Evolutionary conservation across 2,888 invertebrate genomes (phyloP).

Genomic region (Standfussiana lucernea): DNA sequence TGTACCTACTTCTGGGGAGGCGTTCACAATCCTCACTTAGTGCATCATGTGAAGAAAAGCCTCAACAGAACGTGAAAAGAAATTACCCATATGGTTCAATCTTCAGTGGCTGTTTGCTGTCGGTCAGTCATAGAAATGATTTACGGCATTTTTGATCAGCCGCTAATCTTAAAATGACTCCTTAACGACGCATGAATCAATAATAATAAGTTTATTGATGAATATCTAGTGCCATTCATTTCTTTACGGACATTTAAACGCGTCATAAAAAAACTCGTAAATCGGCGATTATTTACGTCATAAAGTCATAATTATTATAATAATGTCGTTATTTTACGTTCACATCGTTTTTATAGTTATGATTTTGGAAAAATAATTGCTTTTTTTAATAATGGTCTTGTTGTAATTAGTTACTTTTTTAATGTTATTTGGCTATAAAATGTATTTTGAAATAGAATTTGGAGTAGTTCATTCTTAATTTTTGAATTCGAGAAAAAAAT

Average conservation of each 20-base stretch:
- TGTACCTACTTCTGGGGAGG: too few species aligned
- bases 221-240: conserved; percentile 61
- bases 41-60: too few species aligned
- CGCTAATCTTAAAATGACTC: conserved; percentile 14
- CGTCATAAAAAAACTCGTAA: conserved; percentile 59
- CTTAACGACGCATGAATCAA: conserved; percentile 44
- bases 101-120: not conserved
- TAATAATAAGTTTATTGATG: conserved; percentile 56
- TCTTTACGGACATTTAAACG: conserved; percentile 42
- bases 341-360: conserved; percentile 45
- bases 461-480: conserved; percentile 44
- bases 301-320: conserved; percentile 64
- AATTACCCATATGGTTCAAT: not conserved
- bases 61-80: not conserved
- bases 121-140: not conserved
- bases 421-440: conserved; percentile 35
- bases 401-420: conserved; percentile 55
- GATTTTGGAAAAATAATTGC: conserved; percentile 38
- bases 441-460: conserved; percentile 28
- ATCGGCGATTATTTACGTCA: conserved; percentile 58
- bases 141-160: conserved; percentile 10
- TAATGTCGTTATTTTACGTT: conserved; percentile 59
- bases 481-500: conserved; percentile 26
- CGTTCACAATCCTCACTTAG: too few species aligned
- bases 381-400: conserved; percentile 50